These are phyloP conservation scores for Apeira syringaria DNA, from an alignment of 2,888 invertebrate genomes.

Conservation along the genomic window DNA sequence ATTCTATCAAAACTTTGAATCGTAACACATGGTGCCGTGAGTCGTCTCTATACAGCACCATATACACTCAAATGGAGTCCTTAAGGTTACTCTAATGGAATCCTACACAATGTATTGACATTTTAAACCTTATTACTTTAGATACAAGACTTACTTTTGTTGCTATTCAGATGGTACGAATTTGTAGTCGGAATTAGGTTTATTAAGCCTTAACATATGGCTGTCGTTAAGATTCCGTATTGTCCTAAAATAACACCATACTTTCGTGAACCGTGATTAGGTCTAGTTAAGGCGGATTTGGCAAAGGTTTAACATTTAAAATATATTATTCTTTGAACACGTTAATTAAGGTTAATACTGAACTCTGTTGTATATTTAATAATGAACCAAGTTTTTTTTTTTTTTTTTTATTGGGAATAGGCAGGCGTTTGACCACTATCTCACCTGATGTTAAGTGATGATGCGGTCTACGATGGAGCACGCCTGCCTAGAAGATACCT, in stretches of 20 bases:
- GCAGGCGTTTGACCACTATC: too few relatives aligned
- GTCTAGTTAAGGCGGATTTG: too few relatives aligned
- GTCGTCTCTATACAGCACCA: neutral
- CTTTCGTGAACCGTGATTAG: too few relatives aligned
- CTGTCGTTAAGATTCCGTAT: conserved; percentile 8
- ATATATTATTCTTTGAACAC: too few relatives aligned
- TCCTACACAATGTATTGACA: neutral
- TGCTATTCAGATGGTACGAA: neutral
- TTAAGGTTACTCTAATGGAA: conserved; percentile 9
- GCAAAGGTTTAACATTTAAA: too few relatives aligned
- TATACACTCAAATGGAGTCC: conserved; percentile 3
- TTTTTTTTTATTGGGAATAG: too few relatives aligned
- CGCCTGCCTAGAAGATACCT: too few relatives aligned
- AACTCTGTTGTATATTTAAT: too few relatives aligned
- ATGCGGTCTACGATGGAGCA: too few relatives aligned
- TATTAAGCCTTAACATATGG: conserved; percentile 5
- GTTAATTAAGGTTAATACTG: too few relatives aligned
- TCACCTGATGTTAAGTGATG: too few relatives aligned
- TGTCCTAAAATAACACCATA: conserved; percentile 4
- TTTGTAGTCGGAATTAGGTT: conserved; percentile 12
- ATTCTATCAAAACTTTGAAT: conserved; percentile 14
- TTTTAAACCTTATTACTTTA: neutral
- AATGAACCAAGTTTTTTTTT: too few relatives aligned
- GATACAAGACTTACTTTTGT: neutral
- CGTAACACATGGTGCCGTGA: neutral